Conservation (phyloP, 2,797 vertebrate species). For the Odontamblyopus lacepedii region DNA sequence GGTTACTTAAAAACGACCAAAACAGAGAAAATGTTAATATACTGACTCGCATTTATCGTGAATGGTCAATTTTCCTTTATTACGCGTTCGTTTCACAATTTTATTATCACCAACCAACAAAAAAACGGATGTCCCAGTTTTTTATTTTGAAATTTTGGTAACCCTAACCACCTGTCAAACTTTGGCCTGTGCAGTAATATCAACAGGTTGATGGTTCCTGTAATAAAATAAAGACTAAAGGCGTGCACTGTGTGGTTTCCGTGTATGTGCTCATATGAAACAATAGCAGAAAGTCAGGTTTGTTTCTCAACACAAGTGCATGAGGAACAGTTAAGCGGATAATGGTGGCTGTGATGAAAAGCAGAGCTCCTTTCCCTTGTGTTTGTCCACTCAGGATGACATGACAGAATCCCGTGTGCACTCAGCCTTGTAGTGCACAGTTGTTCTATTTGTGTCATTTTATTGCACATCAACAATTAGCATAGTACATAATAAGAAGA, state of each 20-base stretch:
- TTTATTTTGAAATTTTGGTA: no score
- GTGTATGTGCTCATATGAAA: conserved; percentile 12
- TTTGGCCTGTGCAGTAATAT: background rate
- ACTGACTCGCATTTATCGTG: no score
- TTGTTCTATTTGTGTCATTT: no score
- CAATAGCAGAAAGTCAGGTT: conserved; percentile 12
- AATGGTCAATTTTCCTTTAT: no score
- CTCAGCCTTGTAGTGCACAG: background rate
- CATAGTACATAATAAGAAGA: no score
- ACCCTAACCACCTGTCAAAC: background rate
- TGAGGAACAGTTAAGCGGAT: conserved; percentile 48
- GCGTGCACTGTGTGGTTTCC: conserved; percentile 15
- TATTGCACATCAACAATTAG: no score
- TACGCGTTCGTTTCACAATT: no score
- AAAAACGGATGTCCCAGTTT: no score
- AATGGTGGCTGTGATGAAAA: conserved; percentile 41
- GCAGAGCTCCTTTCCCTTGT: conserved; percentile 34
- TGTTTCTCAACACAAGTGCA: conserved; percentile 33
- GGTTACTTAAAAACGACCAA: no score
- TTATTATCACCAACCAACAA: no score
- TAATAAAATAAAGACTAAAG: background rate
- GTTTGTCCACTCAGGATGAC: conserved; percentile 73
- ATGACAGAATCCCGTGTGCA: conserved; percentile 57
- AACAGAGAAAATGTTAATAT: no score
- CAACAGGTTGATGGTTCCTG: background rate